phyloP scores from a whole-genome alignment of 1,140 invertebrate genomes.

The Asobara japonica region DNA sequence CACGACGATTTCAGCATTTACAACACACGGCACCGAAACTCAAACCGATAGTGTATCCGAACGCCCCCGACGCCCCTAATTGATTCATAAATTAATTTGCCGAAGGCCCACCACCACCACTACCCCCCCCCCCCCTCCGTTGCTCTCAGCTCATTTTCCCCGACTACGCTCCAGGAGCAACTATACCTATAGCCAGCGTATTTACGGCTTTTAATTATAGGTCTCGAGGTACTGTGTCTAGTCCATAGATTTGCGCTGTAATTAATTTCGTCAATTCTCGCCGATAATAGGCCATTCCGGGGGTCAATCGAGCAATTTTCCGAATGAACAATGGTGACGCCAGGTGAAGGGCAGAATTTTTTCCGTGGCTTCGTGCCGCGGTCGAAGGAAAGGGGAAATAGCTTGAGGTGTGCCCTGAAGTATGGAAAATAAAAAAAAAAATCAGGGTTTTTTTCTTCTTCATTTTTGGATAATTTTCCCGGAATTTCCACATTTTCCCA shows the following conservation, averaged over 20 bases:
- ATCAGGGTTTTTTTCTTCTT: too few relatives aligned
- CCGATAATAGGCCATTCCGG: not conserved
- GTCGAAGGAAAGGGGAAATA: too few relatives aligned
- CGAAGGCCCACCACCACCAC: not conserved
- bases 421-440: too few relatives aligned
- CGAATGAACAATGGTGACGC: too few relatives aligned
- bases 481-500: too few relatives aligned
- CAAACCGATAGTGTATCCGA: constrained; percentile 41
- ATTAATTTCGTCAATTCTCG: constrained; percentile 12
- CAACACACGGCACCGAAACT: not conserved
- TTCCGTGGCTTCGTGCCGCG: too few relatives aligned
- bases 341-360: too few relatives aligned
- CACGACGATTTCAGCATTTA: constrained; percentile 16
- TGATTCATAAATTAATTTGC: constrained; percentile 59
- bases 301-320: too few relatives aligned
- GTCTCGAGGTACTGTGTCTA: not conserved
- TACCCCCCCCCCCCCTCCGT: not conserved
- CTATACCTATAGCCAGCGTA: constrained; percentile 12
- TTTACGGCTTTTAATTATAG: constrained; percentile 41
- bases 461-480: too few relatives aligned
- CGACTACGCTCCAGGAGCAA: not conserved
- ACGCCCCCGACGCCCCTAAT: constrained; percentile 44
- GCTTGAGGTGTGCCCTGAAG: too few relatives aligned
- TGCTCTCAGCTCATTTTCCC: not conserved
- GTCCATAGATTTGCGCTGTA: not conserved